Evolutionary conservation across 2,797 vertebrate genomes (phyloP), one percentile per base, ranked within the genome.

Genomic region (Furcifer pardalis): DNA sequence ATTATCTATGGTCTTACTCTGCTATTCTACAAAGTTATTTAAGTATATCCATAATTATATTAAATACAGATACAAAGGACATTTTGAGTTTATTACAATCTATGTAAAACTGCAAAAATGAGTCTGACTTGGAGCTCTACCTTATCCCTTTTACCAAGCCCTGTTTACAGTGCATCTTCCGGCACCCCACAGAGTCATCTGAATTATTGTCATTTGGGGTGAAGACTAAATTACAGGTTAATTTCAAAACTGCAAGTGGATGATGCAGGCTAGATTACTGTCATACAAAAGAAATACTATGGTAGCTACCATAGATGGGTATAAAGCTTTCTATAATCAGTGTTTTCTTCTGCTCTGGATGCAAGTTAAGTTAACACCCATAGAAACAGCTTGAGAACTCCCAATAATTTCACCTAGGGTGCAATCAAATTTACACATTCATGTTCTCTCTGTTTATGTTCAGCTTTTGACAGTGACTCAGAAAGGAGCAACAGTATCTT

Each of bases 161-260:
- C 95, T 96, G 95, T 96, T 97, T 96, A 96, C 93, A 94, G 94
- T 92, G 95, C 95, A 95, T 96, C 95, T 94, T 92, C 94, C 89
- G 94, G 96, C 95, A 95, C 95, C 96, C 96, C 93, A 96, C 93
- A 82, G 96, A 96, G 96, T 94, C 94, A 96, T 96, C 96, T 96
- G 94, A 96, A 95, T 96, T 96, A 96, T 96, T 96, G 96, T 97
- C 96, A 96, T 96, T 96, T 96, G 95, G 96, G 96, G 95, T 97
- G 96, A 97, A 96, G 95, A 96, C 95, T 95, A 97, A 97, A 97
- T 97, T 97, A 94, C 95, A 96, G 96, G 96, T 97, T 97, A 96
- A 97, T 96, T 96, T 96, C 94, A 94, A 96, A 95, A 94, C 93
- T 81, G 93, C 92, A 94, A 95, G 95, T 92, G 94, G 92, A 96